phyloP scores from a whole-genome alignment of 2,888 invertebrate species.

The Scaptomyza reducta region DNA sequence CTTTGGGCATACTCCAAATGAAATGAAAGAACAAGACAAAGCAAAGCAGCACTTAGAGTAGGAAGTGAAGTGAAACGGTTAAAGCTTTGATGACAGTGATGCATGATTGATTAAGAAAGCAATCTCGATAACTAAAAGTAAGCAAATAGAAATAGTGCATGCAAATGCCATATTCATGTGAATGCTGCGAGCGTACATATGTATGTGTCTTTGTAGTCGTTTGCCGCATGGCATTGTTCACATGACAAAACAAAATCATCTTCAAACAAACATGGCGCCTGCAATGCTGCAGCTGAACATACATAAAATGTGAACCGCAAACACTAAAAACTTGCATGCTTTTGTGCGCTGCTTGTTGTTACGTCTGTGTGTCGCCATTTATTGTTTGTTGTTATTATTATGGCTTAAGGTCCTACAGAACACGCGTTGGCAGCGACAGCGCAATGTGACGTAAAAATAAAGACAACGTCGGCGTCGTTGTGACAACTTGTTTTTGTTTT shows the following conservation, averaged over 20 bases:
- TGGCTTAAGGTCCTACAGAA: constrained; percentile 37
- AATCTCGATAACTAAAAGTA: constrained; percentile 15
- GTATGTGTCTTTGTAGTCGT: constrained; percentile 8
- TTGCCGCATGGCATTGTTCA: constrained; percentile 42
- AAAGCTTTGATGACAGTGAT: constrained; percentile 1
- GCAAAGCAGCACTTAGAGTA: constrained; percentile 5
- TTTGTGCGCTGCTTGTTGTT: constrained; percentile 46
- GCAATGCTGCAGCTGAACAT: constrained; percentile 19
- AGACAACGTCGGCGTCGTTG: constrained; percentile 24
- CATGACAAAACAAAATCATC: constrained; percentile 55
- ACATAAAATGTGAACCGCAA: constrained; percentile 8
- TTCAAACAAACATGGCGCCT: constrained; percentile 45
- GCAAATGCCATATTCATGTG: constrained; percentile 12
- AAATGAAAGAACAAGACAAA: constrained; percentile 11
- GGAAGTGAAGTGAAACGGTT: neutral
- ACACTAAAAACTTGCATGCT: constrained; percentile 51
- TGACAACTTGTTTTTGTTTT: constrained; percentile 74
- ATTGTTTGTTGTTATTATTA: constrained; percentile 47
- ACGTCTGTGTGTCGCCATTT: constrained; percentile 14
- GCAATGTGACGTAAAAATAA: constrained; percentile 56
- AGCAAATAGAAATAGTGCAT: neutral
- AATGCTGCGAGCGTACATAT: neutral
- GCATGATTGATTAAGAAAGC: neutral
- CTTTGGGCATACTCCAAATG: constrained; percentile 24
- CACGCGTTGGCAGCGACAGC: too few species aligned